phyloP scores from a whole-genome alignment of 2,113 vertebrate genomes.

The Poecilia latipinna region DNA sequence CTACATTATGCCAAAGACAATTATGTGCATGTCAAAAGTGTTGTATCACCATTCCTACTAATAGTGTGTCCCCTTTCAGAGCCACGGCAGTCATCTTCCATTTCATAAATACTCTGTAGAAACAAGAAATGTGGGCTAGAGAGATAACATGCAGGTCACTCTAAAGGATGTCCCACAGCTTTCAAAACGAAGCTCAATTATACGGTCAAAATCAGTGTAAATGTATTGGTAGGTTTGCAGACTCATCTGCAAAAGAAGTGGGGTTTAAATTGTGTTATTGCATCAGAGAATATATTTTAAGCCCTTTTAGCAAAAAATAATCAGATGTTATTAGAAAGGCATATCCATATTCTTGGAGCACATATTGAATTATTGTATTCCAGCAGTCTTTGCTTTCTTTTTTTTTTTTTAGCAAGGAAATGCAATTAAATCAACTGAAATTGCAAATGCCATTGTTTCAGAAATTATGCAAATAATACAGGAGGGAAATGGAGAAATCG shows the following conservation, averaged over 20 bases:
- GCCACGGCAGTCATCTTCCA: constrained; percentile 57
- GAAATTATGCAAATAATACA: constrained; percentile 42
- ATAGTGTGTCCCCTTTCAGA: constrained; percentile 57
- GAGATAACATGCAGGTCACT: constrained; percentile 65
- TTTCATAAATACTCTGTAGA: constrained; percentile 54
- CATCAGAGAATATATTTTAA: constrained; percentile 9
- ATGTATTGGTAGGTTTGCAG: constrained; percentile 35
- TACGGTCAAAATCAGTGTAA: constrained; percentile 44
- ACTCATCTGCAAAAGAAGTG: constrained; percentile 24
- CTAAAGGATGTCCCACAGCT: constrained; percentile 32
- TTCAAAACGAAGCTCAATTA: constrained; percentile 37
- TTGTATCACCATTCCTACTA: constrained; percentile 67
- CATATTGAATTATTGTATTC: not conserved
- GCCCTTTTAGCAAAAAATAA: not conserved
- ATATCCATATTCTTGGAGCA: not conserved
- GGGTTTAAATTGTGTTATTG: not conserved
- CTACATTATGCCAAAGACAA: constrained; percentile 71
- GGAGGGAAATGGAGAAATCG: constrained; percentile 15
- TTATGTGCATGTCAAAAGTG: constrained; percentile 73
- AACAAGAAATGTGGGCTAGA: constrained; percentile 62
- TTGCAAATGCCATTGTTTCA: constrained; percentile 26
- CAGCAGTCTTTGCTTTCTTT: constrained; percentile 3
- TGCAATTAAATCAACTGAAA: constrained; percentile 28
- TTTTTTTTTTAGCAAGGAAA: constrained; percentile 20
- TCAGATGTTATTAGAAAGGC: not conserved